These are phyloP conservation scores for Hippoglossus stenolepis DNA, from an alignment of 2,113 vertebrate genomes.

Conservation along the genomic window DNA sequence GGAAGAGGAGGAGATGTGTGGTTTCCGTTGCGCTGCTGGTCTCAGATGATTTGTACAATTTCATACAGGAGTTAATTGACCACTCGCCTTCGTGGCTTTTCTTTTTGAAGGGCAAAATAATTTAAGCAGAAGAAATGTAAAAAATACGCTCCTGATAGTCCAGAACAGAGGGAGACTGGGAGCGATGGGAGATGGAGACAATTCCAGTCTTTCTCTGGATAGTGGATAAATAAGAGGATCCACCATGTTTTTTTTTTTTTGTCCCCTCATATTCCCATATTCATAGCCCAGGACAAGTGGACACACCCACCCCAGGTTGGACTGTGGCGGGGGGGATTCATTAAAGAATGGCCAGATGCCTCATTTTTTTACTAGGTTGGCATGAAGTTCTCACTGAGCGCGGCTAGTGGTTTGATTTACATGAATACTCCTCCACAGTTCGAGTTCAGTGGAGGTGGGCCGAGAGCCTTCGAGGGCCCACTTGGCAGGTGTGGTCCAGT, in stretches of 20 bases:
- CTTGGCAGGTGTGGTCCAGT: constrained; percentile 16
- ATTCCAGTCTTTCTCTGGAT: background rate
- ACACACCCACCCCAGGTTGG: background rate
- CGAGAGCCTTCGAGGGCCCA: constrained; percentile 11
- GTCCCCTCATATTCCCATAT: background rate
- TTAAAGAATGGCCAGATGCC: background rate
- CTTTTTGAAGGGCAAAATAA: background rate
- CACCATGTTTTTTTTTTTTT: background rate
- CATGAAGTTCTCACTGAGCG: background rate
- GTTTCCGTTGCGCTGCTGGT: too few relatives aligned
- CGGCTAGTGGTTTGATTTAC: background rate
- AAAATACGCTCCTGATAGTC: background rate
- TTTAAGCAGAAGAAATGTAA: background rate
- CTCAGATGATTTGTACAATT: background rate
- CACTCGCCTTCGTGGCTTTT: background rate
- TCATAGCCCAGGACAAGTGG: background rate
- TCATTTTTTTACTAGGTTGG: background rate
- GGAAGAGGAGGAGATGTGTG: background rate
- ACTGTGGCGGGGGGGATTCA: background rate
- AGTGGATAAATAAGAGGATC: background rate
- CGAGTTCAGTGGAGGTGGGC: constrained; percentile 7
- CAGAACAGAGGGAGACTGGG: background rate
- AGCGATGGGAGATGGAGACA: background rate
- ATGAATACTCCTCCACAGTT: constrained; percentile 17
- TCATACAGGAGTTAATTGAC: background rate